These are phyloP conservation scores for Sceloporus undulatus DNA, from an alignment of 2,113 vertebrate genomes.

Conservation along the genomic window DNA sequence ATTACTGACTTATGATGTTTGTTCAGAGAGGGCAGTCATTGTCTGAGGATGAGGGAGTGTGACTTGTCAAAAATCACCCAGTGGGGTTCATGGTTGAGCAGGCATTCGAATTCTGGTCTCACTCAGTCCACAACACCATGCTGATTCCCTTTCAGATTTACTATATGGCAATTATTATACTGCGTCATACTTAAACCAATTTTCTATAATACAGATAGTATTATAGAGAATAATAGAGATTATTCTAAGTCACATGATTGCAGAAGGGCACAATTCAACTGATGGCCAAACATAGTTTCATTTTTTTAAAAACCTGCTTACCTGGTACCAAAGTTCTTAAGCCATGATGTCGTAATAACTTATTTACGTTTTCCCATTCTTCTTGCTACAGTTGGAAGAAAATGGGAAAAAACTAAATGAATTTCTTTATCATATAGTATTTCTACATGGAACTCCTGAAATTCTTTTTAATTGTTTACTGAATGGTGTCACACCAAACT, in stretches of 20 bases:
- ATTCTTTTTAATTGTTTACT: background rate
- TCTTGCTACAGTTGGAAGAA: slow-evolving; percentile 60
- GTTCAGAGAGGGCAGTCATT: no score
- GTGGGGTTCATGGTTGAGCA: no score
- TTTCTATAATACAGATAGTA: background rate
- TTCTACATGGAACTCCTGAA: background rate
- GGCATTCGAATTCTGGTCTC: no score
- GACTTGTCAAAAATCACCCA: no score
- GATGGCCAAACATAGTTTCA: background rate
- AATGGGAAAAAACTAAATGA: slow-evolving; percentile 6
- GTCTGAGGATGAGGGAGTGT: no score
- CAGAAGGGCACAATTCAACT: background rate
- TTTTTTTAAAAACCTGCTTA: slow-evolving; percentile 65
- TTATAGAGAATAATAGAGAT: background rate
- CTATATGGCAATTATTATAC: no score
- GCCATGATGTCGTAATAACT: slow-evolving; percentile 80
- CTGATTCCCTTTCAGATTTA: no score
- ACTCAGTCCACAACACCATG: no score
- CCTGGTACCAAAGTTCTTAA: slow-evolving; percentile 83
- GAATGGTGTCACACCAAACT: background rate
- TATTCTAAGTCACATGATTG: background rate
- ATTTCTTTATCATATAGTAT: background rate
- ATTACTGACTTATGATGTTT: no score
- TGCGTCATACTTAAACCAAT: background rate
- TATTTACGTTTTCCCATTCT: slow-evolving; percentile 87